Percentiles rank a stretch among this genome's conserved stretches.
Evolutionary conservation across 1,140 invertebrate species (phyloP).

Genomic region (Heliconius nattereri): DNA sequence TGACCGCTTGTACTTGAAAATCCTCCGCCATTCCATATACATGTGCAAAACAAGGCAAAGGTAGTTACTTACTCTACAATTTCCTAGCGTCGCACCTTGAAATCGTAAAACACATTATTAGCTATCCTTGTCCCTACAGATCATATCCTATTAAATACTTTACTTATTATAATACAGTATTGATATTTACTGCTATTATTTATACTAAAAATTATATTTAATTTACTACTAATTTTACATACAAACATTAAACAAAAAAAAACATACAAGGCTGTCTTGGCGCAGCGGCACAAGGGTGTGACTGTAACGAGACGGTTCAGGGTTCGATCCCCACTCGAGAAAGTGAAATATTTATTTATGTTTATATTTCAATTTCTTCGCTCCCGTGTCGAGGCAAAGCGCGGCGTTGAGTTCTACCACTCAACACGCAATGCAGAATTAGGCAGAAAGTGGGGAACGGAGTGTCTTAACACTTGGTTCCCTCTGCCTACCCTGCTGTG

Average conservation of each 20-base stretch:
- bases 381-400: too few species aligned
- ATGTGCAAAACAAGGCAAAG: constrained; percentile 28
- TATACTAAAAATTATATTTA: neutral
- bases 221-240: neutral
- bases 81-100: constrained; percentile 27
- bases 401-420: too few species aligned
- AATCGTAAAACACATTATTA: constrained; percentile 8
- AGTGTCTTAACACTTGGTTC: too few species aligned
- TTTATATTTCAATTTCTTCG: too few species aligned
- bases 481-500: too few species aligned
- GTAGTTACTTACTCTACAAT: constrained; percentile 25
- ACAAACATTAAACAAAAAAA: neutral
- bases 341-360: too few species aligned
- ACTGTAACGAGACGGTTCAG: too few species aligned
- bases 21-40: constrained; percentile 28
- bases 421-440: too few species aligned
- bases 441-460: too few species aligned
- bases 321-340: too few species aligned
- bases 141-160: constrained; percentile 18
- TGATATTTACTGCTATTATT: neutral
- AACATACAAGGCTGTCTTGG: too few species aligned
- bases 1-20: constrained; percentile 49
- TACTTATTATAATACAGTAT: neutral
- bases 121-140: constrained; percentile 19
- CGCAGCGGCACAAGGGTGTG: neutral